Base-by-base conservation (phyloP, 1,140 invertebrate genomes). In the Drosophila repleta region DNA sequence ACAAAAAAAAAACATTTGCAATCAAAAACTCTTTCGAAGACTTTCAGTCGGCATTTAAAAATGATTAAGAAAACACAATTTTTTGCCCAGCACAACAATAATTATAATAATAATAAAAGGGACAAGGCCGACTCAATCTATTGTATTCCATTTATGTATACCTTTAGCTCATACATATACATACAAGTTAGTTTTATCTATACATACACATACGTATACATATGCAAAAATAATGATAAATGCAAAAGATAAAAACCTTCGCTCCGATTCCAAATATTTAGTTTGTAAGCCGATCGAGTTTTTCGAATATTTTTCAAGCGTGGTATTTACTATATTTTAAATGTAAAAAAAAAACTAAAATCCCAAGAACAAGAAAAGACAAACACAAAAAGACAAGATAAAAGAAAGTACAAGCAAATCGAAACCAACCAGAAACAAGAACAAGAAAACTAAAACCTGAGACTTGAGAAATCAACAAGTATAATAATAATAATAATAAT, bases 181-280 rank as follows among this genome's bases (percentile, higher is more conserved):
- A 55, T 73, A 71, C 58, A 79, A 57, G 17, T 51, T 81, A 75
- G 63, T 61, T 75, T 52, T 80, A 87, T 70, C 51, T 68, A 53
- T 52, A 64, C 41, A 39, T 56, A 48, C 48, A 13, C 24, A 49
- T 71, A 61, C 48, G 29, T 55, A 64, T 62, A 73, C 43, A 66
- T 52, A 63, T 74, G 35, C 48, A 67, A 63, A 24, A 55, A 43
- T 49, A 61, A 24, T 43, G 52, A 70, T 39, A 71, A 35, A 35
- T 3, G 32, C 11, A 35, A 29, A 29, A 29, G 24, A 29, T 8
- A 8, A 35, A 68, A 79, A 79, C 78, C 83, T 88, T 88, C 79
- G 84, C 83, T 88, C 79, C 79, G 79, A 88, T 88, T 88, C 83
- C 83, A 88, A 88, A 88, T 83, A 88, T 77, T 74, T 84, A 88